Evolutionary conservation across 1,140 invertebrate species (phyloP), one percentile per base, ranked within the genome.

Genomic region (Drosophila hydei): DNA sequence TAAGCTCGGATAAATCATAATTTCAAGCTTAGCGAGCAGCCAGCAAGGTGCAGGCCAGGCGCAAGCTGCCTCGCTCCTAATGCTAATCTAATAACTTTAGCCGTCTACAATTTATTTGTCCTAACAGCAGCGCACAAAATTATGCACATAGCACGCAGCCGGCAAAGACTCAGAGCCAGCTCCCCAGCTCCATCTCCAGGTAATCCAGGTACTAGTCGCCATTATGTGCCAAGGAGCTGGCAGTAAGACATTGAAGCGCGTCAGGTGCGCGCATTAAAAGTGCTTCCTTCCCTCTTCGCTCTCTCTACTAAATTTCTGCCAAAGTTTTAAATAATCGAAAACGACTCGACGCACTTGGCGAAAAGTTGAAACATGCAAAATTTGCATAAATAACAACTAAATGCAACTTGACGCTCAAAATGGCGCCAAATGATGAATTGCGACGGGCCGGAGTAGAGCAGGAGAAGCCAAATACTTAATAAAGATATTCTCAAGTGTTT

Each of bases 291-390:
- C 11, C 33, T 19, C 7, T 4, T 5, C 11, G n/a, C n/a, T 2
- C 25, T 33, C 58, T 56, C 69, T 85, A 75, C 58, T 67, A 88
- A 87, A 80, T 77, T 87, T 70, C 62, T 51, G 54, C 64, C 56
- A 87, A 88, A 88, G 83, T 88, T 88, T 89, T 88, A 88, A 88
- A 88, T 88, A 88, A 88, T 88, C 85, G 83, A 89, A 84, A 88
- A 89, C 83, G 84, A 83, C 83, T 83, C 78, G 72, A 87, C 74
- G 81, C 83, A 87, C 83, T 87, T 87, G 84, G 72, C 69, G 62
- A 80, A 76, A 88, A 88, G 84, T 88, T 88, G 84, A 83, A 77
- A 63, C 87, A 90, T 90, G 88, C 71, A 56, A 79, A 90, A 90
- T 90, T 90, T 90, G 88, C 87, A 90, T 90, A 90, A 90, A 90